These are phyloP conservation scores for Pristionchus maxplancki DNA, from an alignment of 2,888 invertebrate genomes.

Conservation along the genomic window DNA sequence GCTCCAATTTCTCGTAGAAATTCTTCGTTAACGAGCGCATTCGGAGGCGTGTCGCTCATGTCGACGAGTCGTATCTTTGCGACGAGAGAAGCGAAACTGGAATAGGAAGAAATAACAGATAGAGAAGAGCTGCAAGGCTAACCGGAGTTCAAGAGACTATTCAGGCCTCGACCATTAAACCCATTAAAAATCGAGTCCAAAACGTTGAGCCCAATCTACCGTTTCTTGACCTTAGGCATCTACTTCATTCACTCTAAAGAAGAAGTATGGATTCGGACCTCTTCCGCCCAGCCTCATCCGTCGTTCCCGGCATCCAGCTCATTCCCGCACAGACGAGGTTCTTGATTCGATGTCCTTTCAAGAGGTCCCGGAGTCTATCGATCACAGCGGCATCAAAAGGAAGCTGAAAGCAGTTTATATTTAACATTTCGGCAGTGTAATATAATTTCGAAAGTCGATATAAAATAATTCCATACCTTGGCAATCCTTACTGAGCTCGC, in stretches of 20 bases:
- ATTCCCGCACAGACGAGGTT: neutral
- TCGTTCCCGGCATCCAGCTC: neutral
- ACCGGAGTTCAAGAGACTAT: no score
- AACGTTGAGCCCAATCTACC: no score
- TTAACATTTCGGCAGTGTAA: no score
- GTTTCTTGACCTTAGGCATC: no score
- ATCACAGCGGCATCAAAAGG: neutral
- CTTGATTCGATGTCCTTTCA: neutral
- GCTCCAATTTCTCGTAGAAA: neutral
- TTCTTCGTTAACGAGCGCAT: neutral
- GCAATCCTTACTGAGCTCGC: neutral
- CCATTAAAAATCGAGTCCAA: no score
- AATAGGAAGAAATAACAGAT: no score
- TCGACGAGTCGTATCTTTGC: neutral
- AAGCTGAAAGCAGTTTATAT: neutral
- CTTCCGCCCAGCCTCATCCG: neutral
- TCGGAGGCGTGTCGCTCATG: neutral
- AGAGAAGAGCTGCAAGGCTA: no score
- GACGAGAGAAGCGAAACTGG: neutral
- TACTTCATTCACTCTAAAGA: no score
- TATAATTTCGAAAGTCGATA: no score
- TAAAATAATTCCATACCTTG: neutral
- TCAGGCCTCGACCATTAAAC: no score
- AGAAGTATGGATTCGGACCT: no score
- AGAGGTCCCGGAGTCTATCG: neutral